Evolutionary conservation across 2,888 invertebrate genomes (phyloP), one percentile per base, ranked within the genome.

Genomic region (Cylindroiulus punctatus): DNA sequence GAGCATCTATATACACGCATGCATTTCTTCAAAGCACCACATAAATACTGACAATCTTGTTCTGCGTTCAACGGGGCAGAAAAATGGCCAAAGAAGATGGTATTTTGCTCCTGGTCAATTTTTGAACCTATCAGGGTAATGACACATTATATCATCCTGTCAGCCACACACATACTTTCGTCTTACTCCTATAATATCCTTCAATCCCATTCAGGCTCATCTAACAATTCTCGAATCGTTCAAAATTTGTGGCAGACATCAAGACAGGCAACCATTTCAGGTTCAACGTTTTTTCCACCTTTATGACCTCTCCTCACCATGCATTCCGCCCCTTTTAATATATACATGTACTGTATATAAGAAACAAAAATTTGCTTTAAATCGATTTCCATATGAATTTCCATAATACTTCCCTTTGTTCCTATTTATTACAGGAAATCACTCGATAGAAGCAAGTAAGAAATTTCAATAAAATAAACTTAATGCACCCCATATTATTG

Each of bases 81-180:
- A 76, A 76, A 76, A 30, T 26, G 76, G 30, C 30, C 76, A 8
- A 30, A 14, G 30, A 30, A 30, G 76, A 76, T 14, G 30, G 26
- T 76, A 76, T 76, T 76, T 76, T 76, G 76, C 30, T 30, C 30
- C 76, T 17, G 76, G 76, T 76, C 76, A 76, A 76, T 30, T 76
- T 76, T 76, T 76, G 76, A 30, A 14, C 17, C 76, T 30, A 76
- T 76, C 65, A 65, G 65, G 0, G 65, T 22, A 65, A 65, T 12
- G 65, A 26, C 26, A 5, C 30, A 76, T 30, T 76, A 76, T 76
- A 26, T 76, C 76, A 76, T 17, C 14, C 30, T 76, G 76, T 76
- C 76, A 76, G 30, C 26, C 30, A 76, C 76, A 76, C 76, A 76
- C 76, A 17, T 76, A 22, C 57, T 22, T 26, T 76, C 76, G 30